Conservation (phyloP, 2,888 invertebrate genomes). For the Xestoiulus laeticollis region DNA sequence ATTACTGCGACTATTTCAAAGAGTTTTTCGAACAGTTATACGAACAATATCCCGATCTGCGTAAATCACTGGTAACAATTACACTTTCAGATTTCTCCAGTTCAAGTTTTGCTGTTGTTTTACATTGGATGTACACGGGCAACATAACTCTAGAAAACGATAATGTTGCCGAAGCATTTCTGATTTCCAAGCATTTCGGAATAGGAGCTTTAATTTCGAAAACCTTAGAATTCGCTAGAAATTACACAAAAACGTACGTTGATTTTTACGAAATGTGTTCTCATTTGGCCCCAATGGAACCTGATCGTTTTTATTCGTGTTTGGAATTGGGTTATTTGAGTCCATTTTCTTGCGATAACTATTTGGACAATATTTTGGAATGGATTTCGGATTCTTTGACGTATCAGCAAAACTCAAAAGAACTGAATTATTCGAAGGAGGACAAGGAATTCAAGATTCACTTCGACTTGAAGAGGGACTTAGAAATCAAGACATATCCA, state of each 20-base stretch:
- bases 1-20: conserved; percentile 34
- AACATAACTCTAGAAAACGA: not conserved
- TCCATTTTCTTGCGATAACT: conserved; percentile 7
- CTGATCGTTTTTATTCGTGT: not conserved
- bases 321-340: conserved; percentile 9
- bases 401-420: not conserved
- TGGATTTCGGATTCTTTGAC: not conserved
- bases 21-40: not conserved
- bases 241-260: not conserved
- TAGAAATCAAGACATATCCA: not conserved
- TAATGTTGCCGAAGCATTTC: not conserved
- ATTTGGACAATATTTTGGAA: not conserved
- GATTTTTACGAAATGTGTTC: conserved; percentile 36
- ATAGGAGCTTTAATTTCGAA: not conserved
- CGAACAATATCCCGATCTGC: not conserved
- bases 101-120: not conserved
- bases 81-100: not conserved
- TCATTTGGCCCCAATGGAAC: not conserved
- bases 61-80: not conserved
- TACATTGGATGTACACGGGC: not conserved
- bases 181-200: not conserved
- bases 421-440: not conserved
- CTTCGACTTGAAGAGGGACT: not conserved
- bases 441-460: not conserved
- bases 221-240: not conserved